Evolutionary conservation across 1,140 invertebrate species (phyloP), one percentile per base, ranked within the genome.

Genomic region (Steinernema khuongi): DNA sequence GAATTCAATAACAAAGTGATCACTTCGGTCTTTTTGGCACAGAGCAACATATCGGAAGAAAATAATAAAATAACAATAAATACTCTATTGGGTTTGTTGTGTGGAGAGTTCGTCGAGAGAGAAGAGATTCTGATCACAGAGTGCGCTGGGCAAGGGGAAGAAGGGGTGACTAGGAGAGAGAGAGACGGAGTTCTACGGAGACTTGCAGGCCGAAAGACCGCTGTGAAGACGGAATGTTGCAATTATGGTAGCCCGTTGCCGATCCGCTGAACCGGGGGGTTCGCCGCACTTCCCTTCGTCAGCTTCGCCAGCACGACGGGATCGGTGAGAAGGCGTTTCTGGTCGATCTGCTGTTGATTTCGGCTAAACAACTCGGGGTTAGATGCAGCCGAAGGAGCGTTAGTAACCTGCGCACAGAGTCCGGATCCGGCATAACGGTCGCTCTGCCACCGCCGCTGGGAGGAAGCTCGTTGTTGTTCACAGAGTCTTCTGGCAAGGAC

Each of bases 181-280:
- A 60, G 50, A 11, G 50, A 60, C 4, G 50, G 50, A 7, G 50
- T 14, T 11, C 11, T 60, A 26, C 7, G 26, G 50, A 14, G 7
- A 26, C 4, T 22, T 11, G 4, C 2, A 22, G 14, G 22, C 11
- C 11, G 50, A 60, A 60, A 60, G 50, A 60, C 14, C 50, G 50
- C 19, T 60, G 50, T 60, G 50, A 60, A 60, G 14, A 60, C 50
- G 50, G 50, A 60, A 60, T 60, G 50, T 60, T 60, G 50, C 50
- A 14, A 4, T 22, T 60, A 22, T n/a, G 50, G 50, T 17, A 60
- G 14, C 4, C 50, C 50, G 50, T 60, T 60, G 11, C 50, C 50
- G 7, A 60, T 60, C 50, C 50, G 50, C 50, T 60, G 50, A 7
- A 60, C 50, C 50, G 19, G 7, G 14, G 50, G 50, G 36, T 60